These are phyloP conservation scores for Melipona bicolor DNA, from an alignment of 2,888 invertebrate species.

Conservation along the genomic window DNA sequence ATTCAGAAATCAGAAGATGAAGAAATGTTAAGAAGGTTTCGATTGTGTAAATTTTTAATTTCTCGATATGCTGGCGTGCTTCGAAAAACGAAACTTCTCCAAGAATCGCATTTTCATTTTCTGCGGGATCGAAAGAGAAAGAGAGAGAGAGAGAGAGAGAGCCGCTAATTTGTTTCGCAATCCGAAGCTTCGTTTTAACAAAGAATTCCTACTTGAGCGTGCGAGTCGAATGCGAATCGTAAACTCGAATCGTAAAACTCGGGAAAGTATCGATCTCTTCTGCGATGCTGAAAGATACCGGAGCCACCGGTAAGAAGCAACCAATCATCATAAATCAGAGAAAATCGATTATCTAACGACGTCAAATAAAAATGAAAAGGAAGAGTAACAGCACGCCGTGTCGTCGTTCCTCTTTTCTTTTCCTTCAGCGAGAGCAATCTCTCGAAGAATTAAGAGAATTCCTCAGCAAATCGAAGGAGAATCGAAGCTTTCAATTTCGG, in stretches of 20 bases:
- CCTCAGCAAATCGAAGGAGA: too few relatives aligned
- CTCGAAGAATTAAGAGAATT: background rate
- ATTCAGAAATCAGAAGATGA: too few relatives aligned
- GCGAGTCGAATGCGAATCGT: background rate
- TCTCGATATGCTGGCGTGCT: too few relatives aligned
- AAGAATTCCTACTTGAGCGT: background rate
- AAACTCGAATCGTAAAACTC: constrained; percentile 28
- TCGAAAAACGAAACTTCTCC: too few relatives aligned
- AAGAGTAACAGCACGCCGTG: too few relatives aligned
- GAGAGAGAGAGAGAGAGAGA: too few relatives aligned
- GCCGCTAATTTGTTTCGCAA: background rate
- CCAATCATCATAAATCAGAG: constrained; percentile 76
- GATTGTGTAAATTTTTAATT: too few relatives aligned
- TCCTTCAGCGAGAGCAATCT: background rate
- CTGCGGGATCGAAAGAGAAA: too few relatives aligned
- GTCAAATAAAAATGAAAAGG: constrained; percentile 4
- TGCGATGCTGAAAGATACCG: background rate
- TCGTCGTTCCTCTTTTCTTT: constrained; percentile 5
- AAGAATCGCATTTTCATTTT: too few relatives aligned
- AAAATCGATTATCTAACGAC: constrained; percentile 65
- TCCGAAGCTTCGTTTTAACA: too few relatives aligned
- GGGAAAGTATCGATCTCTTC: background rate
- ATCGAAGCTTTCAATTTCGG: too few relatives aligned
- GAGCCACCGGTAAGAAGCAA: constrained; percentile 30
- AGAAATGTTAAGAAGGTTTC: too few relatives aligned